A percentile compares a stretch with the other conserved stretches of the same genome.
Evolutionary conservation across 2,797 vertebrate genomes (phyloP).

Genomic region (Spizella passerina): DNA sequence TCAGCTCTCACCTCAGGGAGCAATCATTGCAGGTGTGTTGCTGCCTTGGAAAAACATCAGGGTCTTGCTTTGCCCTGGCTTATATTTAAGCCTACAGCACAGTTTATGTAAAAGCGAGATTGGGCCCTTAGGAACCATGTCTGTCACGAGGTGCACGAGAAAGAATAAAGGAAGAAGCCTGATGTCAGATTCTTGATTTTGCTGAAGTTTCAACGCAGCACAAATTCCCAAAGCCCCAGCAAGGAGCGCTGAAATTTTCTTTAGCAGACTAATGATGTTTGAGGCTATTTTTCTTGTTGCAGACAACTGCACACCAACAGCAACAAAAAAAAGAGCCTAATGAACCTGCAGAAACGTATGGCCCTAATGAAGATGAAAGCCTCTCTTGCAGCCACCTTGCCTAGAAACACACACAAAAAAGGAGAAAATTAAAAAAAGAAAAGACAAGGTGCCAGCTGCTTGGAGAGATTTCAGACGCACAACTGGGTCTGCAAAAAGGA

Average conservation of each 20-base stretch:
- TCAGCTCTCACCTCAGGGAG: background rate
- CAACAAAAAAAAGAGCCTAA: slow-evolving; percentile 49
- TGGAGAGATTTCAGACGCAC: slow-evolving; percentile 20
- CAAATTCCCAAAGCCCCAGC: slow-evolving; percentile 34
- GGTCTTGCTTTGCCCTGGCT: slow-evolving; percentile 29
- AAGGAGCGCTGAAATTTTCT: slow-evolving; percentile 48
- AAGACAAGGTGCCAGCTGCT: slow-evolving; percentile 58
- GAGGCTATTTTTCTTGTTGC: slow-evolving; percentile 65
- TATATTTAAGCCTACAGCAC: slow-evolving; percentile 1
- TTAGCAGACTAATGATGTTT: slow-evolving; percentile 66
- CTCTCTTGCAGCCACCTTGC: slow-evolving; percentile 46
- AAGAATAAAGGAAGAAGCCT: slow-evolving; percentile 19
- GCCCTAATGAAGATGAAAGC: slow-evolving; percentile 71
- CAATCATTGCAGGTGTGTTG: background rate
- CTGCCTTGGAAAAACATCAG: slow-evolving; percentile 45
- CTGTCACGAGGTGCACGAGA: background rate
- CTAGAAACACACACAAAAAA: slow-evolving; percentile 8
- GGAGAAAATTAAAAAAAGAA: slow-evolving; percentile 29
- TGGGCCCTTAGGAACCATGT: slow-evolving; percentile 7
- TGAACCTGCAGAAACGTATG: slow-evolving; percentile 67
- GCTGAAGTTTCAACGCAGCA: slow-evolving; percentile 47
- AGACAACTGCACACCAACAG: slow-evolving; percentile 59
- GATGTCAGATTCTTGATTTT: slow-evolving; percentile 44
- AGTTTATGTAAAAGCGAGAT: slow-evolving; percentile 35
- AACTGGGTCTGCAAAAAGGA: slow-evolving; percentile 35